A percentile compares a stretch with the other conserved stretches of the same genome.
phyloP scores from a whole-genome alignment of 2,797 vertebrate genomes.

The Phalanger gymnotis region DNA sequence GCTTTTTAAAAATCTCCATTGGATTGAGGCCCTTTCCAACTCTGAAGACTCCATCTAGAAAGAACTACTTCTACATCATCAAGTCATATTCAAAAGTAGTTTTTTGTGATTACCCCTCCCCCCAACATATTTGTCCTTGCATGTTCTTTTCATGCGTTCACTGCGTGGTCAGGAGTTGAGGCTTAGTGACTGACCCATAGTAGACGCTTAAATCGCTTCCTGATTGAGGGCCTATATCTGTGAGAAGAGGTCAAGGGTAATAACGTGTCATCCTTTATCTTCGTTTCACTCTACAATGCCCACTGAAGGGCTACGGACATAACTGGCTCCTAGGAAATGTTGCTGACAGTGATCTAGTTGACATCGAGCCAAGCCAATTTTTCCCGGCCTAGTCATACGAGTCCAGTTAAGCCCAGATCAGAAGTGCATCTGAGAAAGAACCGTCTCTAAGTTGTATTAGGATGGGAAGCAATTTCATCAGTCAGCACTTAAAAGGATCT shows the following conservation, averaged over 20 bases:
- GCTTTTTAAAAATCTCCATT: not conserved
- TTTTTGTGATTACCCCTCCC: not conserved
- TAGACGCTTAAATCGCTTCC: not conserved
- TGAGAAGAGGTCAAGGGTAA: not conserved
- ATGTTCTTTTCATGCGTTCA: not conserved
- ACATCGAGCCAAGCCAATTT: not conserved
- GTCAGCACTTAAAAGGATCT: not conserved
- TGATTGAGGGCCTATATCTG: not conserved
- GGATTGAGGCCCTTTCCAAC: not conserved
- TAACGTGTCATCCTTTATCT: not conserved
- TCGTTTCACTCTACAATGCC: not conserved
- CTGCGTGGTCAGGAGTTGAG: not conserved
- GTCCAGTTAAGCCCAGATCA: slow-evolving; percentile 9
- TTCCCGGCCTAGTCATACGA: not conserved
- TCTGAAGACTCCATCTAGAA: not conserved
- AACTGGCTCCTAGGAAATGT: not conserved
- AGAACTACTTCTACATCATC: not conserved
- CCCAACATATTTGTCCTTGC: not conserved
- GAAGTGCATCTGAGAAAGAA: not conserved
- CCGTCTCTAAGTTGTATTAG: not conserved
- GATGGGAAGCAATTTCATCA: not conserved
- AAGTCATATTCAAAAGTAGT: not conserved
- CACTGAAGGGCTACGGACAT: not conserved
- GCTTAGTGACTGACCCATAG: not conserved
- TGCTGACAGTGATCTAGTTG: not conserved